Evolutionary conservation across 2,113 vertebrate species (phyloP).

Genomic region (Laterallus jamaicensis): DNA sequence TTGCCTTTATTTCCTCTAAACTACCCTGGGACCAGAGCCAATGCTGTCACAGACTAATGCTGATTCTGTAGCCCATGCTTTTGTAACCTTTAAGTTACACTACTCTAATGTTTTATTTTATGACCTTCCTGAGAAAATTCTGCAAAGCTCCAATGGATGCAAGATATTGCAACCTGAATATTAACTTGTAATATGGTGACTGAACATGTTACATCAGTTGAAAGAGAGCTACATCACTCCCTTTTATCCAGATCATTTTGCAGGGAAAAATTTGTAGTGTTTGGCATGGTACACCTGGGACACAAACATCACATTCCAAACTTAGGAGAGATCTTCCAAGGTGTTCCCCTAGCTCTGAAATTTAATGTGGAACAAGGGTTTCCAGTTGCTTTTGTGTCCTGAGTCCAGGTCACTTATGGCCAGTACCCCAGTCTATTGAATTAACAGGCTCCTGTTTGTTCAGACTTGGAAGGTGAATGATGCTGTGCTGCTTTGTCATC

Average conservation of each 20-base stretch:
- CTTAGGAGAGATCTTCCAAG: not conserved
- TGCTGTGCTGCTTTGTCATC: not conserved
- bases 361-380: not conserved
- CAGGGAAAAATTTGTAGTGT: not conserved
- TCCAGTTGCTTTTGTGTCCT: not conserved
- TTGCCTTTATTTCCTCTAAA: conserved; percentile 52
- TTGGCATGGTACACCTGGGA: not conserved
- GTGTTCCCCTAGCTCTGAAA: not conserved
- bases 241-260: not conserved
- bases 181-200: conserved; percentile 49
- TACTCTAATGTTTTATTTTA: conserved; percentile 72
- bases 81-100: conserved; percentile 65
- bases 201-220: not conserved
- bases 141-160: conserved; percentile 53
- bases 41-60: conserved; percentile 41
- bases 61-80: conserved; percentile 57
- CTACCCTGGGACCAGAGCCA: conserved; percentile 39
- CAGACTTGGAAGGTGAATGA: not conserved
- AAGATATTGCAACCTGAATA: conserved; percentile 52
- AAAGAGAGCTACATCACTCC: not conserved
- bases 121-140: conserved; percentile 65
- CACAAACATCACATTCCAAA: not conserved
- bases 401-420: not conserved
- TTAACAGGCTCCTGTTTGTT: not conserved
- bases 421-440: not conserved